A percentile compares a stretch with the other conserved stretches of the same genome.
These are phyloP conservation scores for Laterallus jamaicensis DNA, from an alignment of 2,113 vertebrate genomes.

Conservation along the genomic window DNA sequence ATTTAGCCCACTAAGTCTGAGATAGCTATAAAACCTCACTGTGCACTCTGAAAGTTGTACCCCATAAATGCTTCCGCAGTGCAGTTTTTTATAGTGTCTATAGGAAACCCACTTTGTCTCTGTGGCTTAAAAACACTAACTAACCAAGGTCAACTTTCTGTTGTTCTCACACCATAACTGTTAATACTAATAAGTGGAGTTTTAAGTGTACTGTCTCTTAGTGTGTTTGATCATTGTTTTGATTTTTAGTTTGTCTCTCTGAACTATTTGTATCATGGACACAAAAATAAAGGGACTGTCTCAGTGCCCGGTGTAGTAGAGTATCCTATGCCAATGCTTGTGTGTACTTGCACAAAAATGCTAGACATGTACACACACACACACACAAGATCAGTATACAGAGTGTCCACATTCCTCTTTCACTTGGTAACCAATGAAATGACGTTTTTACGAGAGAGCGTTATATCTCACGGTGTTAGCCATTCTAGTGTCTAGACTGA, in stretches of 20 bases:
- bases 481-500: neutral
- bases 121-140: neutral
- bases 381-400: neutral
- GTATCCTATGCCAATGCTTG: neutral
- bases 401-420: neutral
- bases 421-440: neutral
- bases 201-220: neutral
- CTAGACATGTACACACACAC: neutral
- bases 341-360: neutral
- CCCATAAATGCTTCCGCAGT: neutral
- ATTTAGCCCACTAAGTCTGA: constrained; percentile 18
- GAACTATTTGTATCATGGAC: neutral
- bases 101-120: constrained; percentile 7
- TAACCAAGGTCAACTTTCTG: neutral
- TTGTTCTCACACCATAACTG: neutral
- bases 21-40: constrained; percentile 41
- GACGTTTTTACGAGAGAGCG: neutral
- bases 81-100: constrained; percentile 22
- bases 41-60: neutral
- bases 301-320: neutral
- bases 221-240: neutral
- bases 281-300: neutral
- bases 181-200: constrained; percentile 13
- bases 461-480: neutral
- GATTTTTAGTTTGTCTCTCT: neutral